Evolutionary conservation across 2,888 invertebrate genomes (phyloP).

Genomic region (Eupithecia subfuscata): DNA sequence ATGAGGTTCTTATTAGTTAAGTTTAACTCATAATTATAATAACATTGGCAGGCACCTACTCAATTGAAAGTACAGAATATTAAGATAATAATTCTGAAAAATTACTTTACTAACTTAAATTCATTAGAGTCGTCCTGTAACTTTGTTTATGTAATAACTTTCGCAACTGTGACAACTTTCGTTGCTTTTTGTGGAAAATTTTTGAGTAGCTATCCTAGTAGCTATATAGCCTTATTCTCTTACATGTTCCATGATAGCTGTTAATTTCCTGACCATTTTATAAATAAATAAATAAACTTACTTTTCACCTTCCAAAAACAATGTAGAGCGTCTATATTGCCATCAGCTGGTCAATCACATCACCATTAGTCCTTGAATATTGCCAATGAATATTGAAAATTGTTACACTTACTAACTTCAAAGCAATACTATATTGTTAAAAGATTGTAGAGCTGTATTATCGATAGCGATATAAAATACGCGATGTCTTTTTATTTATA

Average conservation of each 20-base stretch:
- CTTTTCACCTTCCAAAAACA: background rate
- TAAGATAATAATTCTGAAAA: no score
- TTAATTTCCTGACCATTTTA: no score
- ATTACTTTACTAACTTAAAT: no score
- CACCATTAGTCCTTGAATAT: background rate
- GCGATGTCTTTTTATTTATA: conserved; percentile 7
- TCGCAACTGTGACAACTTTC: no score
- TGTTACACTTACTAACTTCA: background rate
- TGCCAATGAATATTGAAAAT: background rate
- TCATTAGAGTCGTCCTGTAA: no score
- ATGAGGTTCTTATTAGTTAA: background rate
- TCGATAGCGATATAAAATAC: background rate
- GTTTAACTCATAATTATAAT: background rate
- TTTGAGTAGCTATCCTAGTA: no score
- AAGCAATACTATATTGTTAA: background rate
- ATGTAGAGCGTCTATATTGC: background rate
- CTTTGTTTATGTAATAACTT: no score
- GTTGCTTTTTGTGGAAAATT: no score
- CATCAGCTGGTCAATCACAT: background rate
- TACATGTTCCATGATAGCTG: no score
- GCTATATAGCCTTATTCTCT: no score
- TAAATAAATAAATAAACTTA: background rate
- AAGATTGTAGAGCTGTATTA: background rate
- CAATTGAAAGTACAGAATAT: no score
- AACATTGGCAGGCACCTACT: background rate